These are phyloP conservation scores for Neopelma chrysocephalum DNA, from an alignment of 2,797 vertebrate genomes.

Conservation along the genomic window DNA sequence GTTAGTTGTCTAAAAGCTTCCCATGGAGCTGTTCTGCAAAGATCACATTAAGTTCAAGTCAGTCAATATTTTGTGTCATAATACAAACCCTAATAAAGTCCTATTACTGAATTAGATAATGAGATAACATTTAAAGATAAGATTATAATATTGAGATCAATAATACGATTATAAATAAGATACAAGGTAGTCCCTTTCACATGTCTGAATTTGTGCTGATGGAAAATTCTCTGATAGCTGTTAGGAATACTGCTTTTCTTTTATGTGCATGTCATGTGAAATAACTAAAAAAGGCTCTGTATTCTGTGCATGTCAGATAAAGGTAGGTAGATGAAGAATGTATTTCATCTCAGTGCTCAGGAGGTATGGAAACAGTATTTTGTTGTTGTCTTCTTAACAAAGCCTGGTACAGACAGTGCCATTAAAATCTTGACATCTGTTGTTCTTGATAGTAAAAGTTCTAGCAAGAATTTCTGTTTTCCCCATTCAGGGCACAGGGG, in stretches of 20 bases:
- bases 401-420: neutral
- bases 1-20: constrained; percentile 55
- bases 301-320: neutral
- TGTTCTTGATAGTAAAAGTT: neutral
- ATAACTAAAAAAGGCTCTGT: neutral
- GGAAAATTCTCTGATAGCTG: neutral
- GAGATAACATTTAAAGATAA: neutral
- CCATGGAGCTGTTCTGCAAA: constrained; percentile 54
- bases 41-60: constrained; percentile 14
- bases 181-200: neutral
- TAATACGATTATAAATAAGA: neutral
- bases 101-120: neutral
- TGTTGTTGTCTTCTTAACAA: neutral
- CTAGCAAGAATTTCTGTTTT: neutral
- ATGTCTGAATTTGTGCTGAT: neutral
- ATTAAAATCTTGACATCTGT: constrained; percentile 12
- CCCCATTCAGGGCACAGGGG: neutral
- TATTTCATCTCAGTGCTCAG: neutral
- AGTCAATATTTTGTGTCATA: neutral
- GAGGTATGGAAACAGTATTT: neutral
- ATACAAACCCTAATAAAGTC: neutral
- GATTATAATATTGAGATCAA: neutral
- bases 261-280: neutral
- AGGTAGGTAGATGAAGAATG: neutral
- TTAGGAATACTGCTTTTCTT: neutral